Conservation (phyloP, 2,797 vertebrate genomes). For the Sebastes glaucus region DNA sequence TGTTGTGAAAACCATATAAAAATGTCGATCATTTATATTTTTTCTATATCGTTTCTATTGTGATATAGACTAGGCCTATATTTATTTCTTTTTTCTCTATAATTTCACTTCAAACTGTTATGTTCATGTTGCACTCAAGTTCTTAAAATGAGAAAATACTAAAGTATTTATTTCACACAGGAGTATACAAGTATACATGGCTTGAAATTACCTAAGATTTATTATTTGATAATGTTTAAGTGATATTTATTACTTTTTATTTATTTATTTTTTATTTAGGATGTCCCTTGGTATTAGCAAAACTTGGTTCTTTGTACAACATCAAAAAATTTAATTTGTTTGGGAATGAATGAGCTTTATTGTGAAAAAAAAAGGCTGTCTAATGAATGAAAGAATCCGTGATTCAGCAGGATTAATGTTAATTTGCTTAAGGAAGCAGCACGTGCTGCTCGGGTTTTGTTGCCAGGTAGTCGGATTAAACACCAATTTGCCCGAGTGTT, state of each 20-base stretch:
- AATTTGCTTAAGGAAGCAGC: constrained; percentile 44
- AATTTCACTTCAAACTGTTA: background rate
- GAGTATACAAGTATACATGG: background rate
- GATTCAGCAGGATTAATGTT: constrained; percentile 38
- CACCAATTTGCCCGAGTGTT: background rate
- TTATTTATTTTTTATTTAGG: background rate
- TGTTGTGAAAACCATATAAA: background rate
- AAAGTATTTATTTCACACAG: background rate
- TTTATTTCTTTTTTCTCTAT: background rate
- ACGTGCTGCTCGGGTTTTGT: constrained; percentile 40
- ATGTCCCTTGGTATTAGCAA: background rate
- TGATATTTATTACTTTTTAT: background rate
- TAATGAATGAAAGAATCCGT: constrained; percentile 4
- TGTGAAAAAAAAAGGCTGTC: background rate
- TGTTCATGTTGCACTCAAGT: background rate
- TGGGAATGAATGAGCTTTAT: constrained; percentile 15
- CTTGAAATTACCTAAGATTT: background rate
- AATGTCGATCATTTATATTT: background rate
- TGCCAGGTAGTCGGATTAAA: constrained; percentile 53
- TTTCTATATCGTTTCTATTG: background rate
- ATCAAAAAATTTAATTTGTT: background rate
- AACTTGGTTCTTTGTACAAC: background rate
- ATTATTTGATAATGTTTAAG: background rate
- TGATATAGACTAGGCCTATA: background rate
- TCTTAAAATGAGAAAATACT: background rate